Percentiles rank a stretch among this genome's conserved stretches.
These are phyloP conservation scores for Odontocerum albicorne DNA, from an alignment of 2,888 invertebrate species.

Conservation along the genomic window DNA sequence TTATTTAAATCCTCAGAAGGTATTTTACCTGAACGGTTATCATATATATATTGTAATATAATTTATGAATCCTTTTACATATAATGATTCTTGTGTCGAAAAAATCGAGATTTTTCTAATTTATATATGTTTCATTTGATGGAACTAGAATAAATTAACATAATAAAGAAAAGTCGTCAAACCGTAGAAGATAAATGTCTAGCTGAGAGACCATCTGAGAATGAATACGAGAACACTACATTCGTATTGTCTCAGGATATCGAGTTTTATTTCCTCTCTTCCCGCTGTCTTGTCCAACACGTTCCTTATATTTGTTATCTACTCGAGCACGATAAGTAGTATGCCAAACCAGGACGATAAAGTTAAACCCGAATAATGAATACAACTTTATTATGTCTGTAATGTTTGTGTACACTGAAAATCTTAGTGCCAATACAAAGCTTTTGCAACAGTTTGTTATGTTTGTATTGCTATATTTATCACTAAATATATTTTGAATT, in stretches of 20 bases:
- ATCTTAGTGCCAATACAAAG: slow-evolving; percentile 5
- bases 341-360: slow-evolving; percentile 29
- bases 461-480: background rate
- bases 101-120: too few relatives aligned
- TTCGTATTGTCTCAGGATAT: slow-evolving; percentile 14
- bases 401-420: slow-evolving; percentile 21
- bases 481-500: background rate
- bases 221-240: too few relatives aligned
- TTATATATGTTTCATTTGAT: too few relatives aligned
- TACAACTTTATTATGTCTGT: slow-evolving; percentile 36
- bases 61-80: too few relatives aligned
- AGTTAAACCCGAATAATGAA: slow-evolving; percentile 31
- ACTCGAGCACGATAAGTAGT: slow-evolving; percentile 30
- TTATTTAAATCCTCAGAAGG: too few relatives aligned
- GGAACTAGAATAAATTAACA: too few relatives aligned
- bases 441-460: slow-evolving; percentile 3
- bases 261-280: slow-evolving; percentile 17
- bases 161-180: too few relatives aligned
- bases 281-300: slow-evolving; percentile 10
- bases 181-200: too few relatives aligned
- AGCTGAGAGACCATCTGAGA: too few relatives aligned
- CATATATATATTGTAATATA: too few relatives aligned
- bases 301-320: slow-evolving; percentile 33
- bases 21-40: too few relatives aligned
- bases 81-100: too few relatives aligned